Evolutionary conservation across 2,113 vertebrate genomes (phyloP).

Genomic region (Eonycteris spelaea): DNA sequence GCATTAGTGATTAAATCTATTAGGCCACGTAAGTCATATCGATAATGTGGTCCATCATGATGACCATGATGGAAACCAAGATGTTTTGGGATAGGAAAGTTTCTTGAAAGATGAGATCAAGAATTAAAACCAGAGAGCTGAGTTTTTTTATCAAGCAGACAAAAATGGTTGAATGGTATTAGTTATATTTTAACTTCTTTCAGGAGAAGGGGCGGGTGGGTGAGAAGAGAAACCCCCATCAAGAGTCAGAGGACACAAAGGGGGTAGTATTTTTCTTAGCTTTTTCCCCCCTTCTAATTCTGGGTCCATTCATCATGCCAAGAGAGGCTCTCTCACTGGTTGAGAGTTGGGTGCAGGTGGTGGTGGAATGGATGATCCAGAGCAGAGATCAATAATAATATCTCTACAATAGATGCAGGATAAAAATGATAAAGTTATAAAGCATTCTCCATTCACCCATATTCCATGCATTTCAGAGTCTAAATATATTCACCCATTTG

Average conservation of each 20-base stretch:
- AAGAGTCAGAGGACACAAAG: conserved; percentile 84
- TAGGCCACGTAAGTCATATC: conserved; percentile 35
- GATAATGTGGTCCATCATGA: conserved; percentile 24
- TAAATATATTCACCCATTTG: conserved; percentile 17
- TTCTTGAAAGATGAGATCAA: conserved; percentile 74
- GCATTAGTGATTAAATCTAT: not conserved
- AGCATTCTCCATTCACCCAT: not conserved
- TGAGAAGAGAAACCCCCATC: conserved; percentile 44
- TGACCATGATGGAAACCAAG: conserved; percentile 53
- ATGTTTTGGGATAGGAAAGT: conserved; percentile 65
- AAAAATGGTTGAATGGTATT: conserved; percentile 87
- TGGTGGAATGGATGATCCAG: conserved; percentile 13
- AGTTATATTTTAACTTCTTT: conserved; percentile 98
- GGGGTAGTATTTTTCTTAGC: conserved; percentile 77
- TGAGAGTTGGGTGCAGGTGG: conserved; percentile 8
- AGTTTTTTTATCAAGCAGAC: conserved; percentile 88
- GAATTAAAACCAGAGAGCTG: conserved; percentile 82
- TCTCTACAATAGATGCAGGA: conserved; percentile 55
- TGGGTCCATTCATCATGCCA: conserved; percentile 84
- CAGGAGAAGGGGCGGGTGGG: conserved; percentile 54
- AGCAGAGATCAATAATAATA: conserved; percentile 68
- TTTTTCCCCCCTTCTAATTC: conserved; percentile 70
- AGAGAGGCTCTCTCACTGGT: conserved; percentile 53
- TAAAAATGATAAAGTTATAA: conserved; percentile 52
- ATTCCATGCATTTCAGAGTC: not conserved